Conservation (phyloP, 2,888 invertebrate genomes). For the Stenichneumon culpator region DNA sequence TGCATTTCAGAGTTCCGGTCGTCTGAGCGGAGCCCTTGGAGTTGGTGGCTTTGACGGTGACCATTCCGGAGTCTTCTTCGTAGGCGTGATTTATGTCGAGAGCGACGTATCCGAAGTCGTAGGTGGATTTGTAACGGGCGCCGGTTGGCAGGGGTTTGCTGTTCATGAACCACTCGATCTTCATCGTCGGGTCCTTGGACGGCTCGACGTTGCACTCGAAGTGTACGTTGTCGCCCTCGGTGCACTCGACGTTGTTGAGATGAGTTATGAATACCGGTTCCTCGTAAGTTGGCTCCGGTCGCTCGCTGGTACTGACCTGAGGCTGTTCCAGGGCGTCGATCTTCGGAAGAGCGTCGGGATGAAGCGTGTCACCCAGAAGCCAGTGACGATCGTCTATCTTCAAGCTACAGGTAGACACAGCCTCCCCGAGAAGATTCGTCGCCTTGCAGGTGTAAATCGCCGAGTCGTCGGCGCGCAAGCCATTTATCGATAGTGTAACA, state of each 20-base stretch:
- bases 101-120: slow-evolving; percentile 98
- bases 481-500: slow-evolving; percentile 96
- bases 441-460: slow-evolving; percentile 98
- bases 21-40: slow-evolving; percentile 96
- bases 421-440: slow-evolving; percentile 96
- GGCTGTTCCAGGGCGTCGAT: slow-evolving; percentile 95
- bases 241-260: slow-evolving; percentile 95
- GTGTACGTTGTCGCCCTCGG: slow-evolving; percentile 95
- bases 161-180: slow-evolving; percentile 98
- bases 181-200: slow-evolving; percentile 95
- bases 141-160: slow-evolving; percentile 95
- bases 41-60: slow-evolving; percentile 96
- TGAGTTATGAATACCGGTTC: slow-evolving; percentile 96
- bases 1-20: slow-evolving; percentile 94
- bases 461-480: slow-evolving; percentile 95
- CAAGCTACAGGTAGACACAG: slow-evolving; percentile 95
- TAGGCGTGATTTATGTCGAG: slow-evolving; percentile 95
- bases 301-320: slow-evolving; percentile 88
- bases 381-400: slow-evolving; percentile 96
- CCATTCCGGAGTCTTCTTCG: slow-evolving; percentile 96
- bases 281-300: slow-evolving; percentile 93
- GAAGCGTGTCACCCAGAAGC: slow-evolving; percentile 94
- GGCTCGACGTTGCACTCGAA: slow-evolving; percentile 97
- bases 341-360: slow-evolving; percentile 95
- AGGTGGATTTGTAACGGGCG: slow-evolving; percentile 95